Evolutionary conservation across 2,113 vertebrate species (phyloP), one percentile per base, ranked within the genome.

Genomic region (Hippocampus comes): DNA sequence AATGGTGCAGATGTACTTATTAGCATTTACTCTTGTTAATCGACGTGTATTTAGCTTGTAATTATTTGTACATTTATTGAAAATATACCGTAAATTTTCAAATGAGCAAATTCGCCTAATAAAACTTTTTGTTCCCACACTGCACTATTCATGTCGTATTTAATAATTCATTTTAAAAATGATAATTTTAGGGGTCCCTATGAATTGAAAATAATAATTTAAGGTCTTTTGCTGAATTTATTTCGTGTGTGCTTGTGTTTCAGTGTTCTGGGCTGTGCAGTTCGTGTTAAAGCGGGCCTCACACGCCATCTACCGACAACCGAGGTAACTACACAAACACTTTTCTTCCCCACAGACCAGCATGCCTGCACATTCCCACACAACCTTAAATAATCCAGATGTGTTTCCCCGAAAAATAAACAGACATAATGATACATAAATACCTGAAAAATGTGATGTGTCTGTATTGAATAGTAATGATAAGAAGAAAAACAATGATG

Each of bases 221-320:
- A 30, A 21, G 9, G 21, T 42, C 1, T 6, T 38, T 30, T 4
- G 17, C 18, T 10, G 15, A 61, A 34, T 46, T 25, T 64, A 14
- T 70, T 76, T 66, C 57, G 46, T 4, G 23, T 7, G 27, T 55
- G 42, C 74, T 20, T 60, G 51, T 76, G 53, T 77, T 42, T 68
- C 27, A 38, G 71, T 67, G 12, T 57, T 76, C 49, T 49, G 5
- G 12, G 68, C 43, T 20, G 60, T 15, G 46, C 15, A 15, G 57
- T 21, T 68, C 41, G 14, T 3, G 76, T 74, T 88, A 86, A 65
- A 72, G 83, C 83, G 90, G 91, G 88, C 46, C 30, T 77, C 79
- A 91, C 78, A 85, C 77, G 91, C 90, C 92, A 91, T 88, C 92
- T 92, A 84, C 88, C 90, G 92, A 89, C 53, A 9, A 30, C 17